Conservation (phyloP, 2,888 invertebrate species). For the Platycnemis pennipes region DNA sequence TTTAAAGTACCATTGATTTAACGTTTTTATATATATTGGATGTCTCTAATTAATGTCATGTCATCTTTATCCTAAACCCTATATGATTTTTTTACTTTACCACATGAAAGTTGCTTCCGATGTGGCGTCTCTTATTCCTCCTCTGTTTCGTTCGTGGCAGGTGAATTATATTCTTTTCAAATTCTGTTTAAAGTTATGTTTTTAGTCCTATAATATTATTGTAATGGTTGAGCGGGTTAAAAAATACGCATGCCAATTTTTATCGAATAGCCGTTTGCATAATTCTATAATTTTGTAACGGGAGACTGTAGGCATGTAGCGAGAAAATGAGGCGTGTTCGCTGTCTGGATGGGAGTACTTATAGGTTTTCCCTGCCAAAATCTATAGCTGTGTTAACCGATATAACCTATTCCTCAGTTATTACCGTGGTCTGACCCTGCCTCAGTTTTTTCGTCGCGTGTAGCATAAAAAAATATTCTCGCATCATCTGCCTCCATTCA, state of each 20-base stretch:
- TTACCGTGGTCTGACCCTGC: neutral
- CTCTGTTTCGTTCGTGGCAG: neutral
- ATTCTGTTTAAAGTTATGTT: neutral
- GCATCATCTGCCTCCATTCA: slow-evolving; percentile 9
- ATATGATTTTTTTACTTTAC: too few species aligned
- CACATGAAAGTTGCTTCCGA: neutral
- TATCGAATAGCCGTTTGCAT: neutral
- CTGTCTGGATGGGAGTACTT: neutral
- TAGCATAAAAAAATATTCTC: slow-evolving; percentile 9
- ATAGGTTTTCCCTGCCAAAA: neutral
- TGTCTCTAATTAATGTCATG: too few species aligned
- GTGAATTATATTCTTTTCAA: neutral
- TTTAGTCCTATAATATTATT: neutral
- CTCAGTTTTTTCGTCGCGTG: neutral
- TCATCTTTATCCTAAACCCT: neutral
- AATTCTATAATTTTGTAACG: neutral
- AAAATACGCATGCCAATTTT: neutral
- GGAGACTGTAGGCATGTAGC: neutral
- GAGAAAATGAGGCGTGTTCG: neutral
- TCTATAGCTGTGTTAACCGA: neutral
- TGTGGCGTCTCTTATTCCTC: neutral
- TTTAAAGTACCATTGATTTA: too few species aligned
- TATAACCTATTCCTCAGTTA: neutral
- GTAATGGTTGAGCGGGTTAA: neutral
- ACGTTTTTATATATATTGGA: too few species aligned